Base-by-base conservation (phyloP, 2,888 invertebrate species). In the Aelia acuminata region DNA sequence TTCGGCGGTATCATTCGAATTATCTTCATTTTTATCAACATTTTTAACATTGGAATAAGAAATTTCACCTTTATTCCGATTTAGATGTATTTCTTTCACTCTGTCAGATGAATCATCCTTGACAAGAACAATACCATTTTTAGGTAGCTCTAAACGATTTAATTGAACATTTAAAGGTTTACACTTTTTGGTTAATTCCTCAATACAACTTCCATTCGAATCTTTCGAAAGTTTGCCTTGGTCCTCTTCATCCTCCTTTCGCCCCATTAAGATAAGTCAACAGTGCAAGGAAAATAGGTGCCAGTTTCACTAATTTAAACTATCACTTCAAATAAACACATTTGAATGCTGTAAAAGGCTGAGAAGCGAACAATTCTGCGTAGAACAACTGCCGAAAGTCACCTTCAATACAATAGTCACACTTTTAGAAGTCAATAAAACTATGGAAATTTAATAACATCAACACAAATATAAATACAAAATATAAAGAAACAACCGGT, bases 171-270 rank as follows among this genome's bases (percentile, higher is more conserved):
- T 87, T 49, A 87, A 31, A 26, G 87, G 87, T 57, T 87, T 87
- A 87, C 87, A 87, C 87, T 87, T 87, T 87, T 53, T 70, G 13
- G 87, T 63, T 63, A 87, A 70, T 43, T 63, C 70, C 18, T 43
- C 87, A 87, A 75, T 75, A 75, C 35, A 39, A 20, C 85, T 80
- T 43, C 80, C 80, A 80, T 80, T 80, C n/a, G 57, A 48, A 47
- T 87, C 57, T 47, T 57, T 48, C 35, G 87, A 87, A 57, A 22
- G 22, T 47, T 57, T 87, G 39, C 57, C n/a, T 50, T 50, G 85
- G 26, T 87, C 87, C 2, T 87, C 87, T 43, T 87, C 87, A 57
- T 87, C 87, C 53, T 87, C 87, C 87, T 57, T 87, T 87, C 57
- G 87, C 35, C 63, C 57, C 57, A 50, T 86, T 53, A 31, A 63